A percentile compares a stretch with the other conserved stretches of the same genome.
These are phyloP conservation scores for Drepana arcuata DNA, from an alignment of 1,140 invertebrate species.

Conservation along the genomic window DNA sequence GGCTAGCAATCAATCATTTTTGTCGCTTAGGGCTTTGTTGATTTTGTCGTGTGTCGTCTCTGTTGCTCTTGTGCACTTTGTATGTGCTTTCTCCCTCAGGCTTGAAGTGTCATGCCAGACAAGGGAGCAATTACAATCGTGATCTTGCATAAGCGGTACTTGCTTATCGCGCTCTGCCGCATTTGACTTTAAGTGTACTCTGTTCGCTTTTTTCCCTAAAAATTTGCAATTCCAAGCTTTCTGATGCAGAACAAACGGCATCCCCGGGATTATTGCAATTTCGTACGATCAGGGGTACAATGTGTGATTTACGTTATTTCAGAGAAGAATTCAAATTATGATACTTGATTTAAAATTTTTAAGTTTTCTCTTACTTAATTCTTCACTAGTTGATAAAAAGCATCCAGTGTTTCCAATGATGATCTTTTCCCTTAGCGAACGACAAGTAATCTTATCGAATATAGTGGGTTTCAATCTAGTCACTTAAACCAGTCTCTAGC, in stretches of 20 bases:
- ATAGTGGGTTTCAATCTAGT: too few species aligned
- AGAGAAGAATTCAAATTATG: too few species aligned
- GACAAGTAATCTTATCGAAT: too few species aligned
- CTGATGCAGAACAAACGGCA: slow-evolving; percentile 34
- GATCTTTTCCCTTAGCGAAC: too few species aligned
- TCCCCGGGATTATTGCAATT: slow-evolving; percentile 23
- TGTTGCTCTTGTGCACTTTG: slow-evolving; percentile 25
- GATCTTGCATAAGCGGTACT: slow-evolving; percentile 72
- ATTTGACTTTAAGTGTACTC: slow-evolving; percentile 64
- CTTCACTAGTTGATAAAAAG: neutral
- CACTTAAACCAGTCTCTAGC: too few species aligned
- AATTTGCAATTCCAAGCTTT: slow-evolving; percentile 66
- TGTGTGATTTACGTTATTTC: neutral
- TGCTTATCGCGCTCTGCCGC: slow-evolving; percentile 64
- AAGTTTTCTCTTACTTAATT: neutral
- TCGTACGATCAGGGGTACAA: neutral
- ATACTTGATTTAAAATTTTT: too few species aligned
- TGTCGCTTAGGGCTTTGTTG: slow-evolving; percentile 65
- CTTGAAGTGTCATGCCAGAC: slow-evolving; percentile 63
- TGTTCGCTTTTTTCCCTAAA: slow-evolving; percentile 56
- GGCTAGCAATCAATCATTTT: slow-evolving; percentile 72
- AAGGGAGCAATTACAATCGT: slow-evolving; percentile 73
- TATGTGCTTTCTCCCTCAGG: slow-evolving; percentile 29
- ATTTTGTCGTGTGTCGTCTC: slow-evolving; percentile 41
- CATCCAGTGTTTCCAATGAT: neutral